Evolutionary conservation across 2,797 vertebrate genomes (phyloP).

Genomic region (Melanotaenia trifasciata): DNA sequence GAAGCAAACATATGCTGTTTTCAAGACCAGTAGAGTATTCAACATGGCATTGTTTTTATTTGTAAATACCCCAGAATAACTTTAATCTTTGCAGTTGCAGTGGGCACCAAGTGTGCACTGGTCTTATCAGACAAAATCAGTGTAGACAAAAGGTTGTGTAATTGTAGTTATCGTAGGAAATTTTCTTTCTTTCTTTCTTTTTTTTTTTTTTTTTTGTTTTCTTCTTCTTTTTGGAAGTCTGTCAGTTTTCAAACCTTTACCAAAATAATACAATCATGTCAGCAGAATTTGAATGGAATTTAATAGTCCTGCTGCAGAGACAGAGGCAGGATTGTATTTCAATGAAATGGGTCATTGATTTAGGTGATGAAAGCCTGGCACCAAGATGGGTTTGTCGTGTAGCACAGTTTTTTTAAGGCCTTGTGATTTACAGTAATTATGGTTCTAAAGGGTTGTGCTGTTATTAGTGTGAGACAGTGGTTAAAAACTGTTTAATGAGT

Average conservation of each 20-base stretch:
- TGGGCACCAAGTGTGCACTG: conserved; percentile 22
- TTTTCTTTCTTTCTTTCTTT: conserved; percentile 13
- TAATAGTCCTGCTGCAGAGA: conserved; percentile 71
- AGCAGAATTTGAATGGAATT: conserved; percentile 70
- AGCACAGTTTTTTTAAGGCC: conserved; percentile 55
- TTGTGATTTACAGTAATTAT: conserved; percentile 59
- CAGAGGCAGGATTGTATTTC: conserved; percentile 78
- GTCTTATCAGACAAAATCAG: conserved; percentile 14
- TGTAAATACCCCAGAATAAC: conserved; percentile 47
- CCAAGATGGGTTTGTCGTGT: conserved; percentile 57
- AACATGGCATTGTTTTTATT: conserved; percentile 51
- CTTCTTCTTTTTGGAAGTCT: conserved; percentile 25
- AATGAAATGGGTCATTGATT: conserved; percentile 83
- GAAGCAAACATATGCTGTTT: conserved; percentile 79
- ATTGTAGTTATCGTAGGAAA: conserved; percentile 4
- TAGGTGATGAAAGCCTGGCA: conserved; percentile 77
- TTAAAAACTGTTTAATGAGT: conserved; percentile 29
- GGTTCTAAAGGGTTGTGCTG: conserved; percentile 20
- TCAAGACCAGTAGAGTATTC: conserved; percentile 55
- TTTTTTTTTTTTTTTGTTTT: conserved; percentile 8
- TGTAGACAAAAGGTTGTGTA: conserved; percentile 4
- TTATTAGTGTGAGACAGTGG: conserved; percentile 29
- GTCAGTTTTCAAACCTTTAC: conserved; percentile 34
- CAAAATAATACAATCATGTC: conserved; percentile 62
- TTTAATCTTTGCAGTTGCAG: conserved; percentile 16